Base-by-base conservation (phyloP, 2,113 vertebrate species). In the Danionella cerebrum region DNA sequence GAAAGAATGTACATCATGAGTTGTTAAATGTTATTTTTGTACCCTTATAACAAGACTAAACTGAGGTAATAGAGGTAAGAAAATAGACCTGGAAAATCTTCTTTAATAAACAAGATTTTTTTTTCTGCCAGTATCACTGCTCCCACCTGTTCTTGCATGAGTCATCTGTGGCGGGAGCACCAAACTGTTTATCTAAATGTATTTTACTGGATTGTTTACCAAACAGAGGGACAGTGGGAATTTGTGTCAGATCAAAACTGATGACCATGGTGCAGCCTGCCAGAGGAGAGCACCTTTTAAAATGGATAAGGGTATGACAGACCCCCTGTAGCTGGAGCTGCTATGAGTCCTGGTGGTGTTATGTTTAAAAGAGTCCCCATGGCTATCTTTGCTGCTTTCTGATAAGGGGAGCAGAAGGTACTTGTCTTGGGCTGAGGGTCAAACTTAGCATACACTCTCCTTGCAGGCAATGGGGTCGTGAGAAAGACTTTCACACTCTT, bases 371-470 rank as follows among this genome's bases (percentile, higher is more conserved):
- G 75, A 71, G 78, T 57, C 78, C 79, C 78, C 42, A 63, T 53
- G 52, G 76, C 68, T 87, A 84, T 87, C 89, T 90, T 83, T 91
- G 87, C 90, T 87, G 88, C 88, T 89, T 90, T 86, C 50, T 84
- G 91, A 95, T 94, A 93, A 95, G 87, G 91, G 87, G 86, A 88
- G 83, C 84, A 84, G 86, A 89, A 75, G 89, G 90, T 84, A 80
- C 79, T 83, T 76, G 89, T 72, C 74, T 59, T 41, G 42, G 70
- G 66, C 62, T 72, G 70, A 53, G 65, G 69, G 51, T 72, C 45
- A 65, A 70, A 65, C 69, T 52, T 59, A 72, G 65, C 74, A 73
- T 53, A 52, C 62, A 73, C 39, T 74, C 57, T 47, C 68, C 65
- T 51, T 41, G 59, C 53, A 58, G 58, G 71, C 73, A 54, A 16